Evolutionary conservation across 2,113 vertebrate genomes (phyloP).

Genomic region (Garra rufa): DNA sequence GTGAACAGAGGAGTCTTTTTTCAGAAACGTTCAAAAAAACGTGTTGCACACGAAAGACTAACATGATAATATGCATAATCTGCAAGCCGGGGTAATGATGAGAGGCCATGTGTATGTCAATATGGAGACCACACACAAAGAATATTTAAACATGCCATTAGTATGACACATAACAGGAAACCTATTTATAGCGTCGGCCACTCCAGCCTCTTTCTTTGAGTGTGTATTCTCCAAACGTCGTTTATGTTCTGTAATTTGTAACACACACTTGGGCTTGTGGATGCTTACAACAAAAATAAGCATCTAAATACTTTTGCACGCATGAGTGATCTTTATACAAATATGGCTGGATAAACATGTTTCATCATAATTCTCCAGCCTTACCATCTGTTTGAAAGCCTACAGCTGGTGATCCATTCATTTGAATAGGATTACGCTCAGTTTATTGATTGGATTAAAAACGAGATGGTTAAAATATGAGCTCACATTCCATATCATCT

Average conservation of each 20-base stretch:
- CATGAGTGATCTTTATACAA: conserved; percentile 33
- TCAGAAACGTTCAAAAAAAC: neutral
- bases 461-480: neutral
- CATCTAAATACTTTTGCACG: conserved; percentile 18
- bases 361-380: neutral
- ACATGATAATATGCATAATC: neutral
- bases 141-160: conserved; percentile 31
- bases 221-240: conserved; percentile 11
- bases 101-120: conserved; percentile 9
- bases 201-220: conserved; percentile 5
- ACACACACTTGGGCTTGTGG: conserved; percentile 37
- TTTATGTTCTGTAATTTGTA: conserved; percentile 35
- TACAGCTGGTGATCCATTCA: neutral
- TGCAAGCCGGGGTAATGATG: neutral
- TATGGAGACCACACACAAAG: conserved; percentile 31
- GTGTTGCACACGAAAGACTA: neutral
- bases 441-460: neutral
- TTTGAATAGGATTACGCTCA: conserved; percentile 15
- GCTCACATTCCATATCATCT: neutral
- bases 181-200: conserved; percentile 12
- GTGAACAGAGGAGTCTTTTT: no score
- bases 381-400: conserved; percentile 24
- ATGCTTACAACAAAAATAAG: conserved; percentile 36
- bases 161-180: conserved; percentile 27
- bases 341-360: conserved; percentile 6